These are phyloP conservation scores for Bombus picipes DNA, from an alignment of 1,140 invertebrate species.

Conservation along the genomic window DNA sequence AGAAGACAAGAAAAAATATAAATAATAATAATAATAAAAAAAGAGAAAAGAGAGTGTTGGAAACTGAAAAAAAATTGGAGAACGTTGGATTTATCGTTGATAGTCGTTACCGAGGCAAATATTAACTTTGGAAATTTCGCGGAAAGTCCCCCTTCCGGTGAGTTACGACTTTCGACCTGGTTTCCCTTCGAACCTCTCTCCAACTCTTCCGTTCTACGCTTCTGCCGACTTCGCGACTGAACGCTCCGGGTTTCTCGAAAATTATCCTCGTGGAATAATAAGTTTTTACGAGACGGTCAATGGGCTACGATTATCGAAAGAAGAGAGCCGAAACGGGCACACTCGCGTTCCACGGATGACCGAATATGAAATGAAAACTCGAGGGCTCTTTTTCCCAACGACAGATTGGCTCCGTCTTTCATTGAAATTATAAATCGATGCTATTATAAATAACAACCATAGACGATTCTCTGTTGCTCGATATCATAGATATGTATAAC, in stretches of 20 bases:
- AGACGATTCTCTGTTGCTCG: no score
- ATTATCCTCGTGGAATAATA: conserved; percentile 25
- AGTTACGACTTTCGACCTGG: background rate
- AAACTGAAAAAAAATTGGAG: background rate
- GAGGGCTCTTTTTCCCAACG: background rate
- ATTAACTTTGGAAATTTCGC: background rate
- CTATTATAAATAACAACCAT: background rate
- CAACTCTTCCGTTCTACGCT: no score
- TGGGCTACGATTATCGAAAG: conserved; percentile 26
- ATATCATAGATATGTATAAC: no score
- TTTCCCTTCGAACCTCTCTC: background rate
- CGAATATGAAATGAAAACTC: background rate
- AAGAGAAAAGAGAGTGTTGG: rapidly evolving
- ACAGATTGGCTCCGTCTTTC: background rate
- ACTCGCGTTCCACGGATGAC: background rate
- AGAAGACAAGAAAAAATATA: background rate
- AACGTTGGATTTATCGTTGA: background rate
- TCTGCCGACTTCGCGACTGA: background rate
- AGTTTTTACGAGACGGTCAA: background rate
- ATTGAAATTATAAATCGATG: no score
- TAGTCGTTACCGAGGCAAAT: background rate
- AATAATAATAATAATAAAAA: background rate
- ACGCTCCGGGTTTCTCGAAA: conserved; percentile 6
- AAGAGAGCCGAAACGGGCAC: conserved; percentile 18
- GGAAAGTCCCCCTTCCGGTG: background rate